Evolutionary conservation across 2,888 invertebrate species (phyloP), one percentile per base, ranked within the genome.

Genomic region (Phlogophora meticulosa): DNA sequence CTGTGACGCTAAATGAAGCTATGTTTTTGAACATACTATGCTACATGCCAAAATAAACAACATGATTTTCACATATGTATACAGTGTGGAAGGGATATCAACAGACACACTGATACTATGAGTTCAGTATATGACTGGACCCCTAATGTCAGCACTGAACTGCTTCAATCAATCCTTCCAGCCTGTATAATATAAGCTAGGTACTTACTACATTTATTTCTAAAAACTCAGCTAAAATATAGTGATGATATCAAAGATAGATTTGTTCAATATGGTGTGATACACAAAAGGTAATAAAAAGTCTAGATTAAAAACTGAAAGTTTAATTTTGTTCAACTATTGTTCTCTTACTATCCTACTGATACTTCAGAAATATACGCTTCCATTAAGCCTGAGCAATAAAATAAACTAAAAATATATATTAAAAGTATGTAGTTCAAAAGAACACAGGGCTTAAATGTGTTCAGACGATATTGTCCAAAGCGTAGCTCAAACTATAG

Each of bases 401-500:
- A 65, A 43, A 60, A 60, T 32, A 49, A 64, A 38, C 36, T 51
- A 46, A 55, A 49, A 51, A 63, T 38, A 1, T 57, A 28, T 49
- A 52, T 43, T 38, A 51, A 67, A 76, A 55, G 48, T 68, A 65
- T 63, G 42, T 79, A 72, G 58, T 72, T 72, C 52, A 63, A 69
- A 78, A 75, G 89, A 88, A 89, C 90, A 88, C 91, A 91, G 91
- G 91, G 90, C 89, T 78, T 65, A 66, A 72, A 86, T 88, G 90
- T 93, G 92, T 92, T 92, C 93, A 89, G 79, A 84, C 83, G 83
- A 84, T 80, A 77, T 81, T 82, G 85, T 86, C 85, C 83, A 84
- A 86, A 85, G 74, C 74, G 84, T 78, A 86, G 91, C 91, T 90
- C 91, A 91, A 91, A 89, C 84, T 78, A 53, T 86, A 84, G 83